A percentile compares a stretch with the other conserved stretches of the same genome.
These are phyloP conservation scores for Etheostoma spectabile DNA, from an alignment of 2,113 vertebrate species.

Conservation along the genomic window DNA sequence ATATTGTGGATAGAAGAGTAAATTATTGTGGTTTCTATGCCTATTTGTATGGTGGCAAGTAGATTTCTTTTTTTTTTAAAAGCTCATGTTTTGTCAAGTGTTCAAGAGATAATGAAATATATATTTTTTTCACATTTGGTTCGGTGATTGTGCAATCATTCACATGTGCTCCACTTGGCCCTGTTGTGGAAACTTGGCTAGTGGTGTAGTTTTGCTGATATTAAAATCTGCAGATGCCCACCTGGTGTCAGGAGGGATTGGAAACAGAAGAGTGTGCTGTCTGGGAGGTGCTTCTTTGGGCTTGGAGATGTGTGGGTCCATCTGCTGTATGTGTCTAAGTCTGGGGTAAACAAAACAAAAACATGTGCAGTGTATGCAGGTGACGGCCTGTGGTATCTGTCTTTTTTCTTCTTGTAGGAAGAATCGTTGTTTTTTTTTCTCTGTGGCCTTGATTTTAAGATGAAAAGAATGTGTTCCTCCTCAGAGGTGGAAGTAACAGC, in stretches of 20 bases:
- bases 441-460: conserved; percentile 47
- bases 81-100: conserved; percentile 26
- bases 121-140: conserved; percentile 35
- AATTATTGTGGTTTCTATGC: not conserved
- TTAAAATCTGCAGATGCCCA: conserved; percentile 65
- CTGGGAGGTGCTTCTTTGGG: conserved; percentile 32
- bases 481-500: conserved; percentile 29
- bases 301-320: conserved; percentile 49
- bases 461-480: conserved; percentile 43
- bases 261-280: conserved; percentile 47
- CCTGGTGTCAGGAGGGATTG: conserved; percentile 56
- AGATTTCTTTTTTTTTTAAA: not conserved
- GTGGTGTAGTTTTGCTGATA: conserved; percentile 45
- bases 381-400: conserved; percentile 41
- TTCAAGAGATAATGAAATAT: conserved; percentile 28
- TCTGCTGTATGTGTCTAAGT: conserved; percentile 40
- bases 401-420: conserved; percentile 20
- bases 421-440: conserved; percentile 31
- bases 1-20: not conserved
- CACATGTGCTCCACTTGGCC: conserved; percentile 51
- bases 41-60: not conserved
- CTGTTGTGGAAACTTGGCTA: conserved; percentile 53
- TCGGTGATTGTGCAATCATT: conserved; percentile 57
- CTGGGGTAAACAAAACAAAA: conserved; percentile 16
- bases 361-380: conserved; percentile 24